A percentile compares a stretch with the other conserved stretches of the same genome.
Evolutionary conservation across 2,797 vertebrate genomes (phyloP).

Genomic region (Limosa lapponica): DNA sequence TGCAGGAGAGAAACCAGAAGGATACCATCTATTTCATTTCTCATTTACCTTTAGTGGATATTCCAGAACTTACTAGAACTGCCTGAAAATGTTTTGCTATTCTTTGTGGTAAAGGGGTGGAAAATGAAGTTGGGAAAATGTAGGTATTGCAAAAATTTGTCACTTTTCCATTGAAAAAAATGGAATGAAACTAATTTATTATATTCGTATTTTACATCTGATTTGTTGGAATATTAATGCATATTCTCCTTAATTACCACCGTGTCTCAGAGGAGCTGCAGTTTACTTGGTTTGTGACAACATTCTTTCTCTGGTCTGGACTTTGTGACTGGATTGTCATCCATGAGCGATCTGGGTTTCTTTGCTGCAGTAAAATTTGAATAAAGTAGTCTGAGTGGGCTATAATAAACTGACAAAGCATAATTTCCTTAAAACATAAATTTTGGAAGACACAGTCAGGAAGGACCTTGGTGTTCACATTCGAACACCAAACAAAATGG

Average conservation of each 20-base stretch:
- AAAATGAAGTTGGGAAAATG: not conserved
- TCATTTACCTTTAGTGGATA: not conserved
- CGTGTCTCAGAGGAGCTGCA: not conserved
- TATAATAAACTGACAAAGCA: not conserved
- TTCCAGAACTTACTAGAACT: not conserved
- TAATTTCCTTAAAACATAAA: not conserved
- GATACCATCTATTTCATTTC: not conserved
- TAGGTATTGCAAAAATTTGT: not conserved
- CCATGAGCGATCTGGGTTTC: not conserved
- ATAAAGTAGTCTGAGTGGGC: not conserved
- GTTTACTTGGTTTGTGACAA: not conserved
- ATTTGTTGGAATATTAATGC: not conserved
- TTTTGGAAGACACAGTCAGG: not conserved
- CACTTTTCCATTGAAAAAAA: not conserved
- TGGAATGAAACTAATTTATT: not conserved
- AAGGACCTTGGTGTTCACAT: not conserved
- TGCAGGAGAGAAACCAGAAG: not conserved
- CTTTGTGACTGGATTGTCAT: not conserved
- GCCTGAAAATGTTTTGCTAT: not conserved
- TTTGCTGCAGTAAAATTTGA: not conserved
- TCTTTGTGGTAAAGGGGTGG: not conserved
- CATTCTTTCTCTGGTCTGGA: not conserved
- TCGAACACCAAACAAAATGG: not conserved
- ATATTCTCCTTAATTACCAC: not conserved
- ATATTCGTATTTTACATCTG: not conserved